Evolutionary conservation across 2,888 invertebrate species (phyloP).

Genomic region (Pandemis cinnamomeana): DNA sequence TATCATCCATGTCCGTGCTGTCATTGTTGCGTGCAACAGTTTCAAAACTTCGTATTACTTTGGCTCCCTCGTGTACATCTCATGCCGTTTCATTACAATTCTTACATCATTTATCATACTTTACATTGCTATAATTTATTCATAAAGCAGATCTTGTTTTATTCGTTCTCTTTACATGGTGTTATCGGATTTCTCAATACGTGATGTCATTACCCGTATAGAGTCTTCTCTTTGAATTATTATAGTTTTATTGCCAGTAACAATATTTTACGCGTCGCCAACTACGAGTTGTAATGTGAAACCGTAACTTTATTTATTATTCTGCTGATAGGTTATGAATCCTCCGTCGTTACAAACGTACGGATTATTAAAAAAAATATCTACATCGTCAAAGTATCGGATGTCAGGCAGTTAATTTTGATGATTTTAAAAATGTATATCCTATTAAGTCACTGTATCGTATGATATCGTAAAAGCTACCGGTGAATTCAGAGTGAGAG

Average conservation of each 20-base stretch:
- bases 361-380: conserved; percentile 52
- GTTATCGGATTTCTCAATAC: conserved; percentile 79
- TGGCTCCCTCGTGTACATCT: conserved; percentile 64
- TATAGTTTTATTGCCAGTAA: conserved; percentile 76
- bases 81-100: conserved; percentile 79
- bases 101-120: conserved; percentile 83
- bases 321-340: conserved; percentile 55
- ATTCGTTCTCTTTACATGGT: conserved; percentile 78
- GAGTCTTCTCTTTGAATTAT: conserved; percentile 70
- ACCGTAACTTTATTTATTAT: conserved; percentile 68
- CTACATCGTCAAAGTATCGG: conserved; percentile 50
- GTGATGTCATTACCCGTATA: conserved; percentile 75
- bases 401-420: conserved; percentile 58
- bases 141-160: conserved; percentile 76
- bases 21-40: conserved; percentile 43
- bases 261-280: conserved; percentile 81
- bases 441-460: conserved; percentile 45
- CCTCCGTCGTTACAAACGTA: conserved; percentile 60
- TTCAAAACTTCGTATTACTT: conserved; percentile 50
- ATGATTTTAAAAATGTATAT: conserved; percentile 47
- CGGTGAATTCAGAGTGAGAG: conserved; percentile 12
- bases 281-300: conserved; percentile 68
- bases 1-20: conserved; percentile 49
- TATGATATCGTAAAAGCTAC: conserved; percentile 43
- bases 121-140: conserved; percentile 83